phyloP scores from a whole-genome alignment of 2,113 vertebrate genomes.

The Vulpes vulpes region DNA sequence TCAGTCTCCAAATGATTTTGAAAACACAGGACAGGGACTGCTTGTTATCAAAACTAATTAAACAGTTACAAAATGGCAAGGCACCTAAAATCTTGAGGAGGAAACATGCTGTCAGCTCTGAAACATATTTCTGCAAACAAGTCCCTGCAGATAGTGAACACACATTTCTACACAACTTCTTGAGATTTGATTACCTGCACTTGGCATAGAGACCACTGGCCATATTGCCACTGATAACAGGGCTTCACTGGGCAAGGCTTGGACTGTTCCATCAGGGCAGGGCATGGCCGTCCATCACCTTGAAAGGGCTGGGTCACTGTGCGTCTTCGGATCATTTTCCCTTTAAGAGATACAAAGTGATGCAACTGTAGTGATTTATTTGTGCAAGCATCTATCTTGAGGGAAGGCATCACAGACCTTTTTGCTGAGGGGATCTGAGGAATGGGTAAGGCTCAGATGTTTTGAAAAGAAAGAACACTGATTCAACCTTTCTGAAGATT shows the following conservation, averaged over 20 bases:
- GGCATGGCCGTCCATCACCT: slow-evolving; percentile 97
- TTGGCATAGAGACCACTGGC: slow-evolving; percentile 95
- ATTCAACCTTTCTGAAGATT: not conserved
- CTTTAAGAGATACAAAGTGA: slow-evolving; percentile 85
- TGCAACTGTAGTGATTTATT: not conserved
- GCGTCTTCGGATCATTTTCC: slow-evolving; percentile 95
- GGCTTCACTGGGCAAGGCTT: slow-evolving; percentile 97
- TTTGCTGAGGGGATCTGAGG: not conserved
- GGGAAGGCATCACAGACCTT: not conserved
- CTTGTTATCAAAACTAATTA: slow-evolving; percentile 62
- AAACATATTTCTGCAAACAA: not conserved
- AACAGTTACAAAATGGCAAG: slow-evolving; percentile 39
- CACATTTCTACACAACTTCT: not conserved
- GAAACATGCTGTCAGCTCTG: not conserved
- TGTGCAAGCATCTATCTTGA: not conserved
- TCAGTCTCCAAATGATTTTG: slow-evolving; percentile 49
- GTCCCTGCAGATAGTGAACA: not conserved
- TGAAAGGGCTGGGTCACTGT: slow-evolving; percentile 94
- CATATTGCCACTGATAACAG: slow-evolving; percentile 96
- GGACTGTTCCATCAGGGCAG: slow-evolving; percentile 94
- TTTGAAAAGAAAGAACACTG: not conserved
- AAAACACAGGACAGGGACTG: slow-evolving; percentile 21
- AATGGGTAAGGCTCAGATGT: not conserved
- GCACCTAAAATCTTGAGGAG: not conserved
- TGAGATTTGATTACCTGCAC: slow-evolving; percentile 92